phyloP scores from a whole-genome alignment of 2,888 invertebrate genomes.

The Hirtodrosophila confusa region DNA sequence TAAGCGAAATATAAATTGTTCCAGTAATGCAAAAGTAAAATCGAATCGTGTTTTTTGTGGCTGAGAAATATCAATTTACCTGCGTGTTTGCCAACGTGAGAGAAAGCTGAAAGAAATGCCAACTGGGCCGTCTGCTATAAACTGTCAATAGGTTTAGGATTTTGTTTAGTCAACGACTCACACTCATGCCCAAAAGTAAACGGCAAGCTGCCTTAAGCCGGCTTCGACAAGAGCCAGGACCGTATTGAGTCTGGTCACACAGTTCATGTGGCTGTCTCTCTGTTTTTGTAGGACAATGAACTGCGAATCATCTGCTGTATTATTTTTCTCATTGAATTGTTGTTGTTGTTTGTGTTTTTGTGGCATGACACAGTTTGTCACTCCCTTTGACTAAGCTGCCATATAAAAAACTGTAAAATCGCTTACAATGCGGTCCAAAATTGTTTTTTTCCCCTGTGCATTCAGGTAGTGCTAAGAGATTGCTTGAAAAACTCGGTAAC shows the following conservation, averaged over 20 bases:
- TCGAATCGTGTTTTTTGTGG: constrained; percentile 18
- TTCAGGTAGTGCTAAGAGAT: constrained; percentile 33
- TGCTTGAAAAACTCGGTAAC: constrained; percentile 3
- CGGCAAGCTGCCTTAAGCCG: constrained; percentile 46
- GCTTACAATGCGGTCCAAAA: constrained; percentile 31
- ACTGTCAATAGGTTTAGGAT: constrained; percentile 40
- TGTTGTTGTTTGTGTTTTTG: constrained; percentile 26
- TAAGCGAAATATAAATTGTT: constrained; percentile 44
- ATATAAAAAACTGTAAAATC: constrained; percentile 43
- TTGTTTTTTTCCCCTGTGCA: constrained; percentile 2
- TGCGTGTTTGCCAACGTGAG: neutral
- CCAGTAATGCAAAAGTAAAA: constrained; percentile 9
- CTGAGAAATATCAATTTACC: constrained; percentile 18
- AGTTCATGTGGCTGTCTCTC: constrained; percentile 33
- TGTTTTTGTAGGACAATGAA: constrained; percentile 66
- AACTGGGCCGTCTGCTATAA: constrained; percentile 11
- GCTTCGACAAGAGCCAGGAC: constrained; percentile 8
- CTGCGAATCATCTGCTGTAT: constrained; percentile 56
- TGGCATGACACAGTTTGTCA: constrained; percentile 57
- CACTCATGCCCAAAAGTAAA: constrained; percentile 21
- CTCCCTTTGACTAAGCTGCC: constrained; percentile 42
- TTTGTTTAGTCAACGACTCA: constrained; percentile 30
- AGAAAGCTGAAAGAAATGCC: neutral
- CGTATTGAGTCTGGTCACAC: constrained; percentile 34
- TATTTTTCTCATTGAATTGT: constrained; percentile 33